phyloP scores from a whole-genome alignment of 35 echinoderm and acorn worm genomes.

The Heliocidaris erythrogramma region DNA sequence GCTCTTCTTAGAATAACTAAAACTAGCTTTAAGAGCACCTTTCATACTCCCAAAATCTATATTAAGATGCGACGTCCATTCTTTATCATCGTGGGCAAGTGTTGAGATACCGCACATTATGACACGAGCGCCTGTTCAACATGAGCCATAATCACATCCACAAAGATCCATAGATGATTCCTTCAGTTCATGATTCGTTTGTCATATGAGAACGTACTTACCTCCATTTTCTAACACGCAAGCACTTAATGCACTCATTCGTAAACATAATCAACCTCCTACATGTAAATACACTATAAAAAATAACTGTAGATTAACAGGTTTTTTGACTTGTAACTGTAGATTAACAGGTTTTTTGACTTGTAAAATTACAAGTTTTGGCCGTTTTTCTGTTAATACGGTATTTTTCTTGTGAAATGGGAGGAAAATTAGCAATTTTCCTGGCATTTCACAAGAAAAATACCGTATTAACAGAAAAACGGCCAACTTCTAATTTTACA shows the following conservation, averaged over 20 bases:
- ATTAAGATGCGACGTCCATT: neutral
- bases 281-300: no score
- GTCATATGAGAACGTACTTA: neutral
- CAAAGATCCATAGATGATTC: constrained; percentile 3
- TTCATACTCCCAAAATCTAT: neutral
- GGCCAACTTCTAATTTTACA: no score
- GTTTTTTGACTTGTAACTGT: no score
- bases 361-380: no score
- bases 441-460: no score
- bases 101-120: neutral
- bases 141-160: neutral
- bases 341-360: no score
- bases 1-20: neutral
- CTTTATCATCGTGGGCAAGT: neutral
- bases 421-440: no score
- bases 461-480: no score
- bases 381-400: no score
- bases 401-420: no score
- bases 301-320: no score
- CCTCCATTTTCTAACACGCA: neutral
- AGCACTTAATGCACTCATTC: constrained; percentile 10
- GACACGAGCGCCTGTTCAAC: neutral
- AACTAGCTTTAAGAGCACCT: neutral
- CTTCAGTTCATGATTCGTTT: neutral
- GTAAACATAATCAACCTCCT: neutral